phyloP scores from a whole-genome alignment of 2,797 vertebrate genomes.

The Malurus splendens region DNA sequence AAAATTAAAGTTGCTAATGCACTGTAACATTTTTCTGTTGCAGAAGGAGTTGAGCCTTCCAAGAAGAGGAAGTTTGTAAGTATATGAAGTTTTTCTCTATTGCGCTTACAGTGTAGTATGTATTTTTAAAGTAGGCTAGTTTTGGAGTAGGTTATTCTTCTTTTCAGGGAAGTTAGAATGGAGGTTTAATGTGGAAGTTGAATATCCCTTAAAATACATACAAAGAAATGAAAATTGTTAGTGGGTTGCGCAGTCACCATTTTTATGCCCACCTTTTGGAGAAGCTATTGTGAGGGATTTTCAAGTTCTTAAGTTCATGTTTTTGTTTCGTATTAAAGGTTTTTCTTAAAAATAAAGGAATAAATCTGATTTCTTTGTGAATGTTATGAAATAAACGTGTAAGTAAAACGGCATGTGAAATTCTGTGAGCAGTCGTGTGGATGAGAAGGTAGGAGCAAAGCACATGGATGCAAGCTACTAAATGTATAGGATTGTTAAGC shows the following conservation, averaged over 20 bases:
- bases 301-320: neutral
- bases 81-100: conserved; percentile 62
- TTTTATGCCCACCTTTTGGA: neutral
- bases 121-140: neutral
- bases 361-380: neutral
- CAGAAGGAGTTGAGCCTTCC: conserved; percentile 99
- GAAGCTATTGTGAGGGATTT: neutral
- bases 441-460: neutral
- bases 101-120: neutral
- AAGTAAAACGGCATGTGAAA: neutral
- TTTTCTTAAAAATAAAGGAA: neutral
- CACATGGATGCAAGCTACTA: neutral
- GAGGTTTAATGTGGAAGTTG: neutral
- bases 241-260: neutral
- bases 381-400: neutral
- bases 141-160: neutral
- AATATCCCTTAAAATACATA: neutral
- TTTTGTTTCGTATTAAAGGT: neutral
- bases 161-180: neutral
- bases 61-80: conserved; percentile 97
- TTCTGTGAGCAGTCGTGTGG: neutral
- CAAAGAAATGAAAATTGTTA: neutral
- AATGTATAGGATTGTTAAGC: neutral
- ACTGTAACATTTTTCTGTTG: conserved; percentile 58
- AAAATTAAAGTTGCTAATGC: neutral